Evolutionary conservation across 2,888 invertebrate genomes (phyloP).

Genomic region (Drosophila dives): DNA sequence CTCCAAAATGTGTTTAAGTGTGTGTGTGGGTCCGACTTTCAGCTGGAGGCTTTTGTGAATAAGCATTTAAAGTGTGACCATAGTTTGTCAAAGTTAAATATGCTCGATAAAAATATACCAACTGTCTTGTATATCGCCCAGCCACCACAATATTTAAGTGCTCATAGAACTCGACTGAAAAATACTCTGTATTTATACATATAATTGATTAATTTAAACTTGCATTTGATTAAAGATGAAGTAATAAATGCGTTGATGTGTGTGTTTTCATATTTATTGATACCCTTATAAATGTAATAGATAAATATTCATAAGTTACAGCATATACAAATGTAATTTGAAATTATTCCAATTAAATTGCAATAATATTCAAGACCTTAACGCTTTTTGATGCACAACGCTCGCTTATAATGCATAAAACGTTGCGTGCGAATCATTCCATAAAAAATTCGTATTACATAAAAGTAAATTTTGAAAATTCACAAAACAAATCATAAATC

Average conservation of each 20-base stretch:
- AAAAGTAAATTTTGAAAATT: conserved; percentile 59
- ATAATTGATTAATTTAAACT: not conserved
- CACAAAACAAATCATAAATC: conserved; percentile 29
- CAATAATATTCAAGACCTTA: conserved; percentile 71
- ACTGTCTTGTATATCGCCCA: not conserved
- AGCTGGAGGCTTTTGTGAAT: conserved; percentile 48
- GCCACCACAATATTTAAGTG: not conserved
- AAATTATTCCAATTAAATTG: conserved; percentile 82
- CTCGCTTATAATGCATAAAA: conserved; percentile 23
- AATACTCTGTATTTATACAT: conserved; percentile 3
- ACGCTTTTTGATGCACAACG: conserved; percentile 29
- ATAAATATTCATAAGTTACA: conserved; percentile 68
- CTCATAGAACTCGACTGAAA: rapidly evolving
- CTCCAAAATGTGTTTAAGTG: conserved; percentile 41
- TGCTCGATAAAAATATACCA: conserved; percentile 8
- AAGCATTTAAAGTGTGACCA: conserved; percentile 32
- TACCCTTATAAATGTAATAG: conserved; percentile 54
- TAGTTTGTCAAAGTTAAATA: not conserved
- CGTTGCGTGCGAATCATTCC: conserved; percentile 12
- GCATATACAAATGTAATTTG: conserved; percentile 65
- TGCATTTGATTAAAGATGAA: not conserved
- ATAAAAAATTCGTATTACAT: conserved; percentile 48
- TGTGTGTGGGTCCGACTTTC: conserved; percentile 23
- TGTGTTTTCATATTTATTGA: conserved; percentile 46
- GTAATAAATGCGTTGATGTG: not conserved